Conservation (phyloP, 2,797 vertebrate species). For the Gadopsis bispinosus region DNA sequence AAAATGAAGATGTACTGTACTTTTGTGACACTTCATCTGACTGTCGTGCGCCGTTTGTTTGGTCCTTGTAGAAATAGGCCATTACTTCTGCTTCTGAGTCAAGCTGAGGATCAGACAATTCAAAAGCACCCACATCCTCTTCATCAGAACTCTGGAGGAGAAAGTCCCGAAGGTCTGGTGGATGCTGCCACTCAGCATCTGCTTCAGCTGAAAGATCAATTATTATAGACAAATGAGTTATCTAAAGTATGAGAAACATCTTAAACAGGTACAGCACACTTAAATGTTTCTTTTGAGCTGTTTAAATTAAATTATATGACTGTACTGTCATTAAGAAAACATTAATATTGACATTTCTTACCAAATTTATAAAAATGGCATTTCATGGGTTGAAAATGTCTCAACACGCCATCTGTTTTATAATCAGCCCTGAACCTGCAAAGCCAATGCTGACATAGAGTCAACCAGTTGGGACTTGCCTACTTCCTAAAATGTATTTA, state of each 20-base stretch:
- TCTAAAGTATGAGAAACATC: neutral
- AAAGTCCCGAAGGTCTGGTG: slow-evolving; percentile 76
- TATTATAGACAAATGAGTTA: neutral
- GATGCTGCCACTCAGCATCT: slow-evolving; percentile 68
- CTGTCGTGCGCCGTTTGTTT: slow-evolving; percentile 9
- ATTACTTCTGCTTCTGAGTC: slow-evolving; percentile 82
- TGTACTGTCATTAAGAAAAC: no score
- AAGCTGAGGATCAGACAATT: slow-evolving; percentile 69
- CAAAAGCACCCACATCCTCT: slow-evolving; percentile 65
- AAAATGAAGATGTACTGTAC: slow-evolving; percentile 51
- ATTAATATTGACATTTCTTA: no score
- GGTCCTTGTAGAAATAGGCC: slow-evolving; percentile 75
- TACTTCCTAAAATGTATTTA: no score
- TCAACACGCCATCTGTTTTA: no score
- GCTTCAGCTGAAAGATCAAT: slow-evolving; percentile 45
- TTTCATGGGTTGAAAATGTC: no score
- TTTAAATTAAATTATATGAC: no score
- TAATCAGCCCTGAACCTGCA: no score
- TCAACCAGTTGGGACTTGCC: no score
- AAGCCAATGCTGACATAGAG: no score
- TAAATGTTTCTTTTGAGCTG: no score
- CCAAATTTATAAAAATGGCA: no score
- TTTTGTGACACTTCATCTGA: slow-evolving; percentile 43
- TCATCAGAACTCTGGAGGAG: slow-evolving; percentile 82
- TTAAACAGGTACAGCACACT: no score